Conservation (phyloP, 1,140 invertebrate genomes). For the Callitettix versicolor region DNA sequence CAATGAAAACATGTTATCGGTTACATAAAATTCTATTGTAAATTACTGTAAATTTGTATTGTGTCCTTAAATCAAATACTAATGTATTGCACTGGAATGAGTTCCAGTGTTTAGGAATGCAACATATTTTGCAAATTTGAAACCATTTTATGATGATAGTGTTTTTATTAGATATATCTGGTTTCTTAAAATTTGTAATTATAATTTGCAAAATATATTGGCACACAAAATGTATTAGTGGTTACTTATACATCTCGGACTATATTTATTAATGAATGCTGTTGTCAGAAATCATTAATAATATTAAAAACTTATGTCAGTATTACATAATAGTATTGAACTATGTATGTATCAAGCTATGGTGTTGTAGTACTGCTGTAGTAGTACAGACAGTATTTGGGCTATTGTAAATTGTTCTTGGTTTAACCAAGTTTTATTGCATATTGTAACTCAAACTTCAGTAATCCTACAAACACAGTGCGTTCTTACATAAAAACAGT, state of each 20-base stretch:
- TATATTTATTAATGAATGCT: conserved; percentile 1
- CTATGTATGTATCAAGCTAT: conserved; percentile 22
- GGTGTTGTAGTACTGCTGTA: conserved; percentile 9
- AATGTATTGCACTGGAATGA: not conserved
- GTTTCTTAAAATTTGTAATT: conserved; percentile 7
- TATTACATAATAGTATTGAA: conserved; percentile 26
- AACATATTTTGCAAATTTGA: conserved; percentile 14
- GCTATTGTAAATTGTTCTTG: conserved; percentile 15
- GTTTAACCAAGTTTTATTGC: conserved; percentile 1
- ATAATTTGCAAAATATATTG: conserved; percentile 17
- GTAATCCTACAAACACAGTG: too few species aligned
- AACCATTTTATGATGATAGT: conserved; percentile 11
- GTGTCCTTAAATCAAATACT: conserved; percentile 7
- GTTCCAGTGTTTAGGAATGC: not conserved
- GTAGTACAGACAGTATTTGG: conserved; percentile 14
- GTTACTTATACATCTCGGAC: not conserved
- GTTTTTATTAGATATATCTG: conserved; percentile 3
- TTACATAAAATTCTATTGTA: conserved; percentile 16
- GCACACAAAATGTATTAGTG: not conserved
- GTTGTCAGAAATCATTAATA: not conserved
- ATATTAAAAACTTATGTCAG: conserved; percentile 2
- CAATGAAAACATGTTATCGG: conserved; percentile 13
- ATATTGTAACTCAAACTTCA: not conserved
- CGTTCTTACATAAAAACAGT: too few species aligned
- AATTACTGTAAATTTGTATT: conserved; percentile 9